These are phyloP conservation scores for Ceratosolen solmsi DNA, from an alignment of 1,140 invertebrate species.

Conservation along the genomic window DNA sequence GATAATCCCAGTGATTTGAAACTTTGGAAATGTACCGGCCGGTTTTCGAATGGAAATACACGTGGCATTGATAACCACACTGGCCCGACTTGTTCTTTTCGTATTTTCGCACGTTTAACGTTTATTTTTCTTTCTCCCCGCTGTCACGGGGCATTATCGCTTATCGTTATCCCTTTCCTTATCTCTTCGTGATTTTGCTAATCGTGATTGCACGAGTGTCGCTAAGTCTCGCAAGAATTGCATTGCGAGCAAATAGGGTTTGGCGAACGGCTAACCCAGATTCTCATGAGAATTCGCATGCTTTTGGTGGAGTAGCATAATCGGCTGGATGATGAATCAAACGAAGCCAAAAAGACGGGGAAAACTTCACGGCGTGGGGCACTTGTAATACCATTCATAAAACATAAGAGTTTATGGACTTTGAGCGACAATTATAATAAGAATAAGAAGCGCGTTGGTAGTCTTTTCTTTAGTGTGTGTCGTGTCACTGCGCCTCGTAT, in stretches of 20 bases:
- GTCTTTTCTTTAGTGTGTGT: constrained; percentile 24
- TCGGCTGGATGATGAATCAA: background rate
- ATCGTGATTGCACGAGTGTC: background rate
- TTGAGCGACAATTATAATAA: constrained; percentile 9
- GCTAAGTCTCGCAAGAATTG: background rate
- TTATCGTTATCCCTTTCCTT: background rate
- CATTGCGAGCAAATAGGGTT: no score
- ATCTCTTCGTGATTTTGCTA: background rate
- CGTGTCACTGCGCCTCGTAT: constrained; percentile 34
- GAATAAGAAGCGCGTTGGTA: background rate
- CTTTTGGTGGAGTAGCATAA: background rate
- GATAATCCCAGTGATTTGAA: constrained; percentile 21
- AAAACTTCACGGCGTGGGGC: background rate
- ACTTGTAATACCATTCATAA: background rate
- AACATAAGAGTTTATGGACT: constrained; percentile 12
- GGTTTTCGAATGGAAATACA: background rate
- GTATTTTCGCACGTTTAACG: background rate
- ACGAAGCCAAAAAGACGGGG: background rate
- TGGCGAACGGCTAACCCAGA: background rate
- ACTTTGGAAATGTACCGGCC: background rate
- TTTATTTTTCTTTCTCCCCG: background rate
- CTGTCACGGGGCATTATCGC: no score
- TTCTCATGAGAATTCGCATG: background rate
- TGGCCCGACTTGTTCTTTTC: background rate
- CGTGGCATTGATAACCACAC: background rate